Conservation (phyloP, 35 echinoderm and acorn worm genomes). For the Ophiothrix spiculata region DNA sequence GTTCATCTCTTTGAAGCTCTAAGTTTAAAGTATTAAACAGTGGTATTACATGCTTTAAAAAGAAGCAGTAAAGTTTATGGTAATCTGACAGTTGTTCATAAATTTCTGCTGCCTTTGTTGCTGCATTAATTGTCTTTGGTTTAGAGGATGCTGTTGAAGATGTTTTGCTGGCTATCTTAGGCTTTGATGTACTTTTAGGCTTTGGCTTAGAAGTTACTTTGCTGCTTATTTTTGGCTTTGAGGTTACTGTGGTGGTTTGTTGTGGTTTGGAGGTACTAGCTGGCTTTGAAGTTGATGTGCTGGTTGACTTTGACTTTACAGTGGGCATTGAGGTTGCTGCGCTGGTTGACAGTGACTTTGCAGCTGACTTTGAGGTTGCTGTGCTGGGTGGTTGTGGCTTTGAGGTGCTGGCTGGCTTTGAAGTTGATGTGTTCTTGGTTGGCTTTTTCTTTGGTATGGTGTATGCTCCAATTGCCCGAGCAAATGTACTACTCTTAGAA, state of each 20-base stretch:
- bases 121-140: conserved; percentile 27
- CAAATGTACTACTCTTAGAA: no score
- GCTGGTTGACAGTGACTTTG: background rate
- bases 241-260: background rate
- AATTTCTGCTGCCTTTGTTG: conserved; percentile 34
- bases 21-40: conserved; percentile 38
- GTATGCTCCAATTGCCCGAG: conserved; percentile 24
- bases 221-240: background rate
- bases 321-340: background rate
- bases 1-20: conserved; percentile 66
- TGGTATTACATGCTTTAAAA: conserved; percentile 42
- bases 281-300: conserved; percentile 29
- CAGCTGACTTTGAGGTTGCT: no score
- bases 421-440: background rate
- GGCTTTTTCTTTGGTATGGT: conserved; percentile 28
- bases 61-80: conserved; percentile 53
- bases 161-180: conserved; percentile 16
- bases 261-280: background rate
- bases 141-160: conserved; percentile 7
- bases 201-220: conserved; percentile 24
- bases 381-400: background rate
- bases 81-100: conserved; percentile 43
- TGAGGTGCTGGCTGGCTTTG: background rate
- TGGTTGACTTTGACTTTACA: conserved; percentile 6
- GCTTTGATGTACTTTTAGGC: conserved; percentile 1